phyloP scores from a whole-genome alignment of 2,888 invertebrate species.

The Mythimna lalbum region DNA sequence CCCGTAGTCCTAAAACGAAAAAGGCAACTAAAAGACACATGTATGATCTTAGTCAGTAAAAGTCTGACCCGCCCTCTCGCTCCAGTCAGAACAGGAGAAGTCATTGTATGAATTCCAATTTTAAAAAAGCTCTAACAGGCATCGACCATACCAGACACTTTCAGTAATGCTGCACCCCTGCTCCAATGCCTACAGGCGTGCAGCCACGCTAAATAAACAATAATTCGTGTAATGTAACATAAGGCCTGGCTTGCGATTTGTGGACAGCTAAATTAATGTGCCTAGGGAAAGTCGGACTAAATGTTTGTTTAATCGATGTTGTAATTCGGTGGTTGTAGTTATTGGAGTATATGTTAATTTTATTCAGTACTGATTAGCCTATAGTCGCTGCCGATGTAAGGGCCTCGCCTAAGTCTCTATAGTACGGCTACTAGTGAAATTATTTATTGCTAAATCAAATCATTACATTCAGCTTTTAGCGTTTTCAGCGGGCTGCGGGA shows the following conservation, averaged over 20 bases:
- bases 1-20: too few relatives aligned
- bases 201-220: slow-evolving; percentile 64
- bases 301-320: slow-evolving; percentile 35
- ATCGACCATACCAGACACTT: too few relatives aligned
- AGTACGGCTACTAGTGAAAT: neutral
- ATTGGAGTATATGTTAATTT: slow-evolving; percentile 32
- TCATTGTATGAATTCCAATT: too few relatives aligned
- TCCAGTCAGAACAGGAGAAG: too few relatives aligned
- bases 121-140: too few relatives aligned
- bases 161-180: neutral
- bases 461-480: neutral
- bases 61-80: too few relatives aligned
- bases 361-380: neutral
- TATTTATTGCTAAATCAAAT: neutral
- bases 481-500: neutral
- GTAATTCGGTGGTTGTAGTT: slow-evolving; percentile 26
- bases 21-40: too few relatives aligned
- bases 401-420: neutral
- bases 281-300: slow-evolving; percentile 41
- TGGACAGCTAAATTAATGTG: slow-evolving; percentile 57
- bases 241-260: slow-evolving; percentile 33
- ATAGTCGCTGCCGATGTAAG: neutral
- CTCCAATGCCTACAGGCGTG: slow-evolving; percentile 42
- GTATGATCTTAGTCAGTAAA: too few relatives aligned
- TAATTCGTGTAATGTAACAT: slow-evolving; percentile 57